Evolutionary conservation across 2,797 vertebrate species (phyloP), one percentile per base, ranked within the genome.

Genomic region (Vultur gryphus): DNA sequence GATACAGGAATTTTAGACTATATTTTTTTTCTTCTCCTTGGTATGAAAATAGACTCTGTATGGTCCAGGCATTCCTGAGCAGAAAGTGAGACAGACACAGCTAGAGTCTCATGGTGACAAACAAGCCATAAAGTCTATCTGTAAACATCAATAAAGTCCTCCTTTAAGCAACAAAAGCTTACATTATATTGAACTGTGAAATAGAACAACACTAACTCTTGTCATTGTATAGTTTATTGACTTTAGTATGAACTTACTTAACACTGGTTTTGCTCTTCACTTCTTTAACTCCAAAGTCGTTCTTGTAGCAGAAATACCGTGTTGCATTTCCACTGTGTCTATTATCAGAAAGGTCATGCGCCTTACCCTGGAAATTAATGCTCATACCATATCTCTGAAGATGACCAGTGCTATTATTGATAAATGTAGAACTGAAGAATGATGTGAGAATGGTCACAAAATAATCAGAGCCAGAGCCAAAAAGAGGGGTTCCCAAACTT

Each of bases 1-100:
- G 90, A 95, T 94, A 65, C 64, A 86, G 29, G 75, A 95, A 92
- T 90, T 62, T 91, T 66, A 92, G 76, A 66, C 77, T 66, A 33
- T 31, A 62, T 29, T 41, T 84, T 72, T 85, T 71, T 72, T 24
- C 33, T 67, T 70, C 33, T 84, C 66, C 17, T 89, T 87, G 82
- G 55, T 91, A 75, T 44, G 31, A 90, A 93, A 95, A 95, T n/a
- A 82, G 57, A 70, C 59, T 72, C 17, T 76, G 65, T 79, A 65
- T 33, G 64, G 84, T 48, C 33, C 71, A 71, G 70, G 55, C 58
- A 57, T 52, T 89, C 52, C 67, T 59, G 43, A 91, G 71, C 71
- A 89, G 73, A 93, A 90, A 73, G 62, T 86, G 35, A 76, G 62
- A 93, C 59, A 55, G 67, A 82, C 55, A 31, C 28, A 70, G 82